Percentiles rank a stretch among this genome's conserved stretches.
These are phyloP conservation scores for Rhagoletis pomonella DNA, from an alignment of 1,140 invertebrate species.

Conservation along the genomic window DNA sequence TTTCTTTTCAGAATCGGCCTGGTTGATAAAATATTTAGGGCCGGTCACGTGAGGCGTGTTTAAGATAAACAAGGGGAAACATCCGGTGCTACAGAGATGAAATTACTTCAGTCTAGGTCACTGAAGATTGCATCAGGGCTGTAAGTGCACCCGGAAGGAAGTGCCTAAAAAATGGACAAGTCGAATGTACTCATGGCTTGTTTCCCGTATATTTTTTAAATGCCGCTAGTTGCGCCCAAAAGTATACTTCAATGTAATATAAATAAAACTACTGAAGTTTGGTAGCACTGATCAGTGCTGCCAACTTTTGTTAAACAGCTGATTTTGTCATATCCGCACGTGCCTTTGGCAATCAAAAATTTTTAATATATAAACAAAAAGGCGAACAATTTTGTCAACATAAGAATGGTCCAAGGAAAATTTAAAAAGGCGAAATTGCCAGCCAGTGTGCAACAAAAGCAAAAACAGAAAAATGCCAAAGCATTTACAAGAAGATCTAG, in stretches of 20 bases:
- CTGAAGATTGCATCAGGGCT: too few relatives aligned
- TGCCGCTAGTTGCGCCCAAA: not conserved
- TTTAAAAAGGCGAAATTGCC: slow-evolving; percentile 78
- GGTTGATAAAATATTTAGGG: too few relatives aligned
- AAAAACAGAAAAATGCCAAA: slow-evolving; percentile 75
- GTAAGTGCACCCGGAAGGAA: too few relatives aligned
- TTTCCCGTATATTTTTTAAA: too few relatives aligned
- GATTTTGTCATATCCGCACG: slow-evolving; percentile 12
- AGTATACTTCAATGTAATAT: slow-evolving; percentile 12
- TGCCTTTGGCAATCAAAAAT: not conserved
- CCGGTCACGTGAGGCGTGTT: too few relatives aligned
- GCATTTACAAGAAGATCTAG: slow-evolving; percentile 76
- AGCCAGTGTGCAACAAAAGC: slow-evolving; percentile 73
- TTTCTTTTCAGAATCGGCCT: too few relatives aligned
- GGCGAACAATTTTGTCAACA: not conserved
- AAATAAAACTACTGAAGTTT: not conserved
- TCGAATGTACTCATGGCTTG: too few relatives aligned
- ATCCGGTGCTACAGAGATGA: too few relatives aligned
- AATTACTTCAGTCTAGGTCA: too few relatives aligned
- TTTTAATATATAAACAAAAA: not conserved
- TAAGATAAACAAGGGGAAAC: too few relatives aligned
- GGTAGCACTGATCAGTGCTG: slow-evolving; percentile 21
- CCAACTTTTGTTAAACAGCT: not conserved
- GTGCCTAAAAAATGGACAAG: too few relatives aligned
- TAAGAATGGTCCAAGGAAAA: slow-evolving; percentile 78